These are phyloP conservation scores for Nothoprocta perdicaria DNA, from an alignment of 2,113 vertebrate species.

Conservation along the genomic window DNA sequence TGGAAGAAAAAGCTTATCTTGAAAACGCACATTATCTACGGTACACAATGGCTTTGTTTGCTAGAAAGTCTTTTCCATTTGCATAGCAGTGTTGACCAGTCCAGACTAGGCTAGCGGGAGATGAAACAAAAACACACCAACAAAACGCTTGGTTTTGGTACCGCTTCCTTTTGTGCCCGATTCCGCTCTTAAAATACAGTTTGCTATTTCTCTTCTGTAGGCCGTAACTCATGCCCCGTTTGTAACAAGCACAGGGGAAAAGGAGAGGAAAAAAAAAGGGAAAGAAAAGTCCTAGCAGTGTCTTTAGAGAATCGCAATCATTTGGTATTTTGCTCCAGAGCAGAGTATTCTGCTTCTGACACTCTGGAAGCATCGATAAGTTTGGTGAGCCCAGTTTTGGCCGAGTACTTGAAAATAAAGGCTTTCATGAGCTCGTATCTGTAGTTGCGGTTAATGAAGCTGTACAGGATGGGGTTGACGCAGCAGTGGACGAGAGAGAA, in stretches of 20 bases:
- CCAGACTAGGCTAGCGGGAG: neutral
- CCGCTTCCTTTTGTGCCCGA: slow-evolving; percentile 34
- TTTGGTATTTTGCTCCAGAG: slow-evolving; percentile 83
- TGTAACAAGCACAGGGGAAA: neutral
- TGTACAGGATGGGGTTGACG: slow-evolving; percentile 90
- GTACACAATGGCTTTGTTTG: slow-evolving; percentile 11
- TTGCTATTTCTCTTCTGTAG: neutral
- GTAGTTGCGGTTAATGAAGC: slow-evolving; percentile 88
- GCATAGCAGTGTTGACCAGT: neutral
- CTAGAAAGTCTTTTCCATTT: neutral
- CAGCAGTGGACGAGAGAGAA: slow-evolving; percentile 91
- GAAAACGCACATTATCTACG: neutral
- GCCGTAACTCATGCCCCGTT: neutral
- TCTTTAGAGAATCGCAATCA: slow-evolving; percentile 1
- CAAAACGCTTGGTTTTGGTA: slow-evolving; percentile 50
- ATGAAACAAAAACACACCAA: neutral
- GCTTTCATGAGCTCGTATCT: slow-evolving; percentile 93
- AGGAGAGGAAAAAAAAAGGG: neutral
- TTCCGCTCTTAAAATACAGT: slow-evolving; percentile 24
- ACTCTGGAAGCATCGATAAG: slow-evolving; percentile 85
- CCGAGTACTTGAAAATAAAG: slow-evolving; percentile 93
- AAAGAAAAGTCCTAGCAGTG: neutral
- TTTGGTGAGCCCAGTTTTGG: slow-evolving; percentile 88
- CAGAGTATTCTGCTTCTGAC: slow-evolving; percentile 87
- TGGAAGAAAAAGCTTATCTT: slow-evolving; percentile 21